phyloP scores from a whole-genome alignment of 2,113 vertebrate genomes.

The Tyto alba region DNA sequence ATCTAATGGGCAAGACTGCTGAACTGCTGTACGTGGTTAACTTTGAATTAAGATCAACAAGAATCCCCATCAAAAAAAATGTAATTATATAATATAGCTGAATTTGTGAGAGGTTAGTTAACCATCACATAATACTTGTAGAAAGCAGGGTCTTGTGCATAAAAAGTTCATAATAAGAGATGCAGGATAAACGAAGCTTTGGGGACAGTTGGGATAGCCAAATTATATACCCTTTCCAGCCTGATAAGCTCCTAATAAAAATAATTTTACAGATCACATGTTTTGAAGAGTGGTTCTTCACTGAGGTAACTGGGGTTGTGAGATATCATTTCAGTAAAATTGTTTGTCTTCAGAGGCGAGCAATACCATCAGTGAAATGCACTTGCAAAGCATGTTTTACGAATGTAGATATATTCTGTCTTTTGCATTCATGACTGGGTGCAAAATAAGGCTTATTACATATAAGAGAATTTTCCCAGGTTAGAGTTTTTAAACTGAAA shows the following conservation, averaged over 20 bases:
- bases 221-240: background rate
- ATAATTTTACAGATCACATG: background rate
- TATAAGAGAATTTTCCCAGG: background rate
- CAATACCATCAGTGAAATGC: background rate
- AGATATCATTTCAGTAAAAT: background rate
- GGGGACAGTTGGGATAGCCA: background rate
- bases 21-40: background rate
- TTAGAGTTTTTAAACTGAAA: background rate
- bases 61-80: background rate
- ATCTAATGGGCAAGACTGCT: background rate
- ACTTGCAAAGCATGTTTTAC: background rate
- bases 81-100: background rate
- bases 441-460: background rate
- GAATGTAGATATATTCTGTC: background rate
- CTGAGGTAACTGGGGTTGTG: background rate
- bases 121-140: background rate
- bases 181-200: background rate
- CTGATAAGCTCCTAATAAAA: background rate
- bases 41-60: background rate
- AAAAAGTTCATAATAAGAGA: background rate
- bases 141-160: background rate
- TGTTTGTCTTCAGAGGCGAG: background rate
- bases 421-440: background rate
- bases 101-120: background rate
- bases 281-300: background rate